phyloP scores from a whole-genome alignment of 2,888 invertebrate species.

The Teleiodes luculella region DNA sequence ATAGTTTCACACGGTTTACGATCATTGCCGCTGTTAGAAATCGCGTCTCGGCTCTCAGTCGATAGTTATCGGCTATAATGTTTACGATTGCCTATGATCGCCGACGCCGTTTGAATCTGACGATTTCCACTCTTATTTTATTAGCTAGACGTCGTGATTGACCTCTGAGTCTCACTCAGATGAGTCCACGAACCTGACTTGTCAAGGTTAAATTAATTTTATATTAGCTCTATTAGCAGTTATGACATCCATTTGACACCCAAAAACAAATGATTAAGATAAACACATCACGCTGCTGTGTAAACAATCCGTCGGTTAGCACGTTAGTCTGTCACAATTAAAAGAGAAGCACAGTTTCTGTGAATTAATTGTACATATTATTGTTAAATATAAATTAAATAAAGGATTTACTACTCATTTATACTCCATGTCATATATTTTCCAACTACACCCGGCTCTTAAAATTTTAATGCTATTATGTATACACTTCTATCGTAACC shows the following conservation, averaged over 20 bases:
- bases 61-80: neutral
- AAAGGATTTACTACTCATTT: neutral
- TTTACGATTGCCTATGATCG: neutral
- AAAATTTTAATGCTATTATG: neutral
- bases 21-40: neutral
- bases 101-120: neutral
- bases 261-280: neutral
- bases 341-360: too few species aligned
- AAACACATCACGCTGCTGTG: neutral
- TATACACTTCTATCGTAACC: too few species aligned
- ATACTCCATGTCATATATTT: neutral
- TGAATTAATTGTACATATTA: too few species aligned
- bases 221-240: neutral
- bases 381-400: too few species aligned
- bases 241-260: neutral
- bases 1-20: neutral
- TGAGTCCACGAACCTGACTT: slow-evolving; percentile 7
- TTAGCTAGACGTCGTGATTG: neutral
- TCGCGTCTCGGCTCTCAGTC: neutral
- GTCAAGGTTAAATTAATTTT: neutral
- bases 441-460: neutral
- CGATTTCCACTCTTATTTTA: neutral
- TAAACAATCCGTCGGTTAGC: slow-evolving; percentile 4
- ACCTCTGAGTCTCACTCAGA: neutral
- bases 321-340: neutral